Evolutionary conservation across 2,888 invertebrate species (phyloP).

Genomic region (Clivina fossor): DNA sequence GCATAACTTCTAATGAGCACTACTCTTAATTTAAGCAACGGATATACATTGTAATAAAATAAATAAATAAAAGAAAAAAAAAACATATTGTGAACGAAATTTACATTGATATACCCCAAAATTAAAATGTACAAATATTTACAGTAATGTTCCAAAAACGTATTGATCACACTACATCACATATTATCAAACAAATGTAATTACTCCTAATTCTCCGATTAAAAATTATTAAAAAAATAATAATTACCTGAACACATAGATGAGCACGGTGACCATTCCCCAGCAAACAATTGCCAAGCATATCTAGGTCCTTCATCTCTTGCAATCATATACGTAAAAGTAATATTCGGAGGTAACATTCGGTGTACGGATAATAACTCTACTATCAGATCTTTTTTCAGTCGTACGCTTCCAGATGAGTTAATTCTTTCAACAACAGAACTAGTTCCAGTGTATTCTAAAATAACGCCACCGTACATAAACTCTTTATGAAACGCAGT

Average conservation of each 20-base stretch:
- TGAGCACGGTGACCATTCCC: constrained; percentile 63
- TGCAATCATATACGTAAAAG: constrained; percentile 66
- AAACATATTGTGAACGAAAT: too few species aligned
- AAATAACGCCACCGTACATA: constrained; percentile 64
- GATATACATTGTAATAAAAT: too few species aligned
- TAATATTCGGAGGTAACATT: constrained; percentile 66
- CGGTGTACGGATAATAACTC: constrained; percentile 67
- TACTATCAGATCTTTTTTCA: constrained; percentile 64
- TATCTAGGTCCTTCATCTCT: constrained; percentile 54
- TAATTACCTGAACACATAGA: constrained; percentile 62
- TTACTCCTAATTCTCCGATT: too few species aligned
- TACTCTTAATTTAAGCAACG: too few species aligned
- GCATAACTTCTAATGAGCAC: too few species aligned
- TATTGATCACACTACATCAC: too few species aligned
- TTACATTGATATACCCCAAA: too few species aligned
- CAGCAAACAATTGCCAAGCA: constrained; percentile 58
- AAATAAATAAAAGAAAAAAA: too few species aligned
- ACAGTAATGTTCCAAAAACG: too few species aligned
- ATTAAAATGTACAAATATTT: too few species aligned
- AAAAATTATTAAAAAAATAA: neutral
- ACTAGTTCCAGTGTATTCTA: constrained; percentile 75
- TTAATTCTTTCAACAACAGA: constrained; percentile 70
- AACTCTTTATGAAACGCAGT: too few species aligned
- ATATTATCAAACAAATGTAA: too few species aligned
- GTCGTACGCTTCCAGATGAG: constrained; percentile 63